phyloP scores from a whole-genome alignment of 2,888 invertebrate genomes.

The Aphodius granarius region DNA sequence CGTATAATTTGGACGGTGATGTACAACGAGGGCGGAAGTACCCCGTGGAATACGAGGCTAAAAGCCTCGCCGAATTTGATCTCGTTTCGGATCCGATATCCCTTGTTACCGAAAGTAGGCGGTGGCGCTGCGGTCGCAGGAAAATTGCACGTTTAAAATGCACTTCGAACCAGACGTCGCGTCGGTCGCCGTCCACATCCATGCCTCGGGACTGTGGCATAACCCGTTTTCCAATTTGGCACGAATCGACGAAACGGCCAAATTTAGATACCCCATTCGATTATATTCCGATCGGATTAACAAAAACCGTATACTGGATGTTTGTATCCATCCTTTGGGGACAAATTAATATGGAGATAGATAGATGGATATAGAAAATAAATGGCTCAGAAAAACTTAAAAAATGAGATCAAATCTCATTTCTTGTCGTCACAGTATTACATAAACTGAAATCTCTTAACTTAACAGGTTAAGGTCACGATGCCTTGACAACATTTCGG shows the following conservation, averaged over 20 bases:
- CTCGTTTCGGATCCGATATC: not conserved
- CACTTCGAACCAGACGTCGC: not conserved
- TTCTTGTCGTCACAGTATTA: too few species aligned
- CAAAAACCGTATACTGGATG: not conserved
- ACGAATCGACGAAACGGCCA: not conserved
- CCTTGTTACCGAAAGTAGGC: not conserved
- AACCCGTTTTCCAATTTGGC: not conserved
- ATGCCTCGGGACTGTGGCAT: too few species aligned
- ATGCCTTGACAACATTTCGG: too few species aligned
- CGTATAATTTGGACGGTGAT: not conserved
- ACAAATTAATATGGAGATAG: too few species aligned
- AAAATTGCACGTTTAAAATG: not conserved
- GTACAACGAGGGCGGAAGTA: not conserved
- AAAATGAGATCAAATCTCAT: too few species aligned
- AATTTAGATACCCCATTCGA: not conserved
- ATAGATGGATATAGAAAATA: too few species aligned
- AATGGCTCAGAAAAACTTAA: too few species aligned
- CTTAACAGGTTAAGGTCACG: too few species aligned
- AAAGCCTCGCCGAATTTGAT: not conserved
- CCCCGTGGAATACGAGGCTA: not conserved
- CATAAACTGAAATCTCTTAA: too few species aligned
- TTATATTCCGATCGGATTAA: not conserved
- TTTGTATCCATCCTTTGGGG: not conserved
- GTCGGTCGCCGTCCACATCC: not conserved
- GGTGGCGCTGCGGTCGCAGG: not conserved